These are phyloP conservation scores for Hyles euphorbiae DNA, from an alignment of 1,140 invertebrate genomes.

Conservation along the genomic window DNA sequence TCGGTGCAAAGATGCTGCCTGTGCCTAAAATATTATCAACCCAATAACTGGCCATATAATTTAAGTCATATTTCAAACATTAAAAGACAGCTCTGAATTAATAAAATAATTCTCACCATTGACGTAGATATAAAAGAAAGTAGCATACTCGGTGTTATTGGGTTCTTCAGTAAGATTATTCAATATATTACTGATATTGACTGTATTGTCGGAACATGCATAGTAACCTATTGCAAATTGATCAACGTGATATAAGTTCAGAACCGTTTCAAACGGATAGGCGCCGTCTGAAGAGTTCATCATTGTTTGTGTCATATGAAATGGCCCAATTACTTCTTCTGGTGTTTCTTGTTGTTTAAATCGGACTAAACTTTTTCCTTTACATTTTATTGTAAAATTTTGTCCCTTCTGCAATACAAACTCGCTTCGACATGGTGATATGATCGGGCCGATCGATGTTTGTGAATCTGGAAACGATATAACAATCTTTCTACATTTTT, in stretches of 20 bases:
- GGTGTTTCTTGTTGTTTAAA: constrained; percentile 65
- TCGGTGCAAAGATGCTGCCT: constrained; percentile 71
- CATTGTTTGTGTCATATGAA: constrained; percentile 38
- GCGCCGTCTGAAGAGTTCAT: constrained; percentile 34
- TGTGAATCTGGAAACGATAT: constrained; percentile 54
- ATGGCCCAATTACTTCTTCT: constrained; percentile 39
- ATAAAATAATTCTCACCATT: constrained; percentile 73
- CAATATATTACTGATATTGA: constrained; percentile 45
- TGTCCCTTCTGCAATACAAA: constrained; percentile 62
- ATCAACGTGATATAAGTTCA: constrained; percentile 64
- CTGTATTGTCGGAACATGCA: constrained; percentile 71
- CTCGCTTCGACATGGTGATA: constrained; percentile 64
- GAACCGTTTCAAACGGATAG: constrained; percentile 52
- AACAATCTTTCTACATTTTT: neutral
- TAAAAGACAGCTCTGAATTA: neutral
- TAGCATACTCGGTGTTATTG: constrained; percentile 57
- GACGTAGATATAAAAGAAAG: constrained; percentile 80
- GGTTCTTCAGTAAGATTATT: constrained; percentile 61
- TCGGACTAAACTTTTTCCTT: constrained; percentile 61
- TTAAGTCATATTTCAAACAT: constrained; percentile 5
- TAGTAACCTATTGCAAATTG: constrained; percentile 77
- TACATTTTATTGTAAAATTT: constrained; percentile 73
- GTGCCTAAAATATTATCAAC: constrained; percentile 71
- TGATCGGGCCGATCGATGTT: constrained; percentile 52
- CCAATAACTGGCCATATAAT: neutral